Evolutionary conservation across 1,140 invertebrate species (phyloP), one percentile per base, ranked within the genome.

Genomic region (Hormaphis cornu): DNA sequence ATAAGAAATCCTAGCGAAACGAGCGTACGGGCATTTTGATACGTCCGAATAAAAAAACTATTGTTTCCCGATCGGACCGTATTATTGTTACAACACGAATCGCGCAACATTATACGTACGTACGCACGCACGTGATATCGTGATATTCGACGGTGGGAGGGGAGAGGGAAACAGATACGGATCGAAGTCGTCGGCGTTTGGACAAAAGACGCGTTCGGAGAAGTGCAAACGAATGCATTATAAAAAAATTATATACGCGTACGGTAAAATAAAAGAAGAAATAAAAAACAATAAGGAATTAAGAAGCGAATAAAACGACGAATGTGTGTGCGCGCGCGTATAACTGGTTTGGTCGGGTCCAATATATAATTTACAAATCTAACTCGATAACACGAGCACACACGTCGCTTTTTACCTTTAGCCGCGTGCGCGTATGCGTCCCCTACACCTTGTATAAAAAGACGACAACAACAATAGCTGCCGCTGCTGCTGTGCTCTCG

Each of bases 301-400:
- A 66, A 66, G 61, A 66, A 66, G 61, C 61, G 61, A 66, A 66
- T 66, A 66, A 66, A 66, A 66, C 59, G n/a, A n/a, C n/a, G 33
- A 24, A 30, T 22, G 4, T 56, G 58, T 42, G 24, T 44, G 24
- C 44, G 58, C 46, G 58, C 30, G n/a, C 24, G 12, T 48, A 66
- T 48, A 66, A 66, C 61, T 35, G 61, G 61, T 66, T 66, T 66
- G 44, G 61, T 66, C 18, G 42, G 28, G 61, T 66, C 61, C 61
- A 66, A 66, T 66, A 66, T n/a, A n/a, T 66, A 66, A 66, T 66
- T 66, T 66, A 66, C 61, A 66, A 66, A 66, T 66, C 61, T 66
- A n/a, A 66, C 61, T 66, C 61, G 61, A 66, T 48, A 48, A 66
- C 44, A 66, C 44, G 24, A 10, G 24, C 28, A 48, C 44, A 24